Percentiles rank a stretch among this genome's conserved stretches.
Evolutionary conservation across 2,888 invertebrate genomes (phyloP).

Genomic region (Galeopsomyia nigrocyanea): DNA sequence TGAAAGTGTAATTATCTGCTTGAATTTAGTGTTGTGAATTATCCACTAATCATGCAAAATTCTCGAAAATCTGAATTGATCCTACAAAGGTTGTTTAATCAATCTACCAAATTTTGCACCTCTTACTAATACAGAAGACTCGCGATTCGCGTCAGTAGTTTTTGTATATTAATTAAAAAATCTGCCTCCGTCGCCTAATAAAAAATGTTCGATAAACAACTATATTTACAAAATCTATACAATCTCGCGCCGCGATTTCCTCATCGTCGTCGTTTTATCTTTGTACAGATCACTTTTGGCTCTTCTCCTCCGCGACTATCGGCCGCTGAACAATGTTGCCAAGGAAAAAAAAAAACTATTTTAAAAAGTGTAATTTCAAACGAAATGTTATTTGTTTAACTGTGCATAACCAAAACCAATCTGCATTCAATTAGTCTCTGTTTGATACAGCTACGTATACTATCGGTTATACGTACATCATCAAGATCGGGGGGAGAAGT

Average conservation of each 20-base stretch:
- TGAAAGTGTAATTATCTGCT: slow-evolving; percentile 31
- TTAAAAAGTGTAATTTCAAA: slow-evolving; percentile 1
- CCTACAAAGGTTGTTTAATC: slow-evolving; percentile 16
- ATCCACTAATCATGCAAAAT: slow-evolving; percentile 28
- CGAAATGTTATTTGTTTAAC: background rate
- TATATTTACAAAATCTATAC: slow-evolving; percentile 60
- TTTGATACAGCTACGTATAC: slow-evolving; percentile 22
- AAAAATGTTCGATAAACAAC: slow-evolving; percentile 43
- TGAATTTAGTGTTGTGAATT: slow-evolving; percentile 25
- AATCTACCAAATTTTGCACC: slow-evolving; percentile 28
- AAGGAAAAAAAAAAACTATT: slow-evolving; percentile 23
- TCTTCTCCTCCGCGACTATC: slow-evolving; percentile 40
- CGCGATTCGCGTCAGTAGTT: slow-evolving; percentile 29
- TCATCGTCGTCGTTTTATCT: slow-evolving; percentile 34
- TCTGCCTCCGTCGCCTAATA: slow-evolving; percentile 39
- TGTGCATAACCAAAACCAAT: slow-evolving; percentile 10
- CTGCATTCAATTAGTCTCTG: slow-evolving; percentile 4
- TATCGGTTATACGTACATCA: slow-evolving; percentile 38
- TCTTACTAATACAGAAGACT: slow-evolving; percentile 36
- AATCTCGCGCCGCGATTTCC: slow-evolving; percentile 48
- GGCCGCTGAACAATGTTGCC: background rate
- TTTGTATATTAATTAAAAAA: slow-evolving; percentile 34
- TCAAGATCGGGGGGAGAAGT: slow-evolving; percentile 27
- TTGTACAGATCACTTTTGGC: slow-evolving; percentile 42
- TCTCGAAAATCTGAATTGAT: background rate